Percentiles rank a stretch among this genome's conserved stretches.
These are phyloP conservation scores for Limanda limanda DNA, from an alignment of 2,113 vertebrate genomes.

Conservation along the genomic window DNA sequence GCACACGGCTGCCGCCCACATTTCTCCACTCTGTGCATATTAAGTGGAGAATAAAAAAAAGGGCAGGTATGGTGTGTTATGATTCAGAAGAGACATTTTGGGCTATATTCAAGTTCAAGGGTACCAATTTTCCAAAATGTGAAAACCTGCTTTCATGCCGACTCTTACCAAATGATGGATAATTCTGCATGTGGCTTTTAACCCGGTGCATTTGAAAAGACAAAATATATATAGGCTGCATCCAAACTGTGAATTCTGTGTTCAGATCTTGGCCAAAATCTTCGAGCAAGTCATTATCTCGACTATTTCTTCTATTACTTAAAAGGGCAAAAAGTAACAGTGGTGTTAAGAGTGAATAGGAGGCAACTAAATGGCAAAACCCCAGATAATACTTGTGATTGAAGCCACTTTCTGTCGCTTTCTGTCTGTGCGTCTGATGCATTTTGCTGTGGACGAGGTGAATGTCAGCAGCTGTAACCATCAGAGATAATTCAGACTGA, in stretches of 20 bases:
- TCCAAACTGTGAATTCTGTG: neutral
- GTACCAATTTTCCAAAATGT: conserved; percentile 35
- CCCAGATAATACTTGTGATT: neutral
- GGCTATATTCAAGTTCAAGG: conserved; percentile 35
- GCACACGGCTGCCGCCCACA: conserved; percentile 29
- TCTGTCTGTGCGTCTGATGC: neutral
- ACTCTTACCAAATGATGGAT: conserved; percentile 24
- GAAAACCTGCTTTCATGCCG: conserved; percentile 9
- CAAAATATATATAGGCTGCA: too few relatives aligned
- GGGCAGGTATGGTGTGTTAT: conserved; percentile 3
- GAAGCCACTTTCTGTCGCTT: conserved; percentile 1
- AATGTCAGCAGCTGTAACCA: conserved; percentile 10
- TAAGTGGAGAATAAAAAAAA: conserved; percentile 27
- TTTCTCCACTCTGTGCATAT: conserved; percentile 32
- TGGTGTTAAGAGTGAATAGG: neutral
- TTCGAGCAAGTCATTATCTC: neutral
- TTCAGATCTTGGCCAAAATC: neutral
- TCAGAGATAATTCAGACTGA: neutral
- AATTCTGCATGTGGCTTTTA: conserved; percentile 14
- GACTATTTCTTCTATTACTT: neutral
- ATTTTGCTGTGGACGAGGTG: neutral
- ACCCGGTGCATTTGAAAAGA: neutral
- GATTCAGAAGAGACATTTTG: conserved; percentile 32
- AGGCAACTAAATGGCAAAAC: neutral
- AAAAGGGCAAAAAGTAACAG: neutral